Percentiles rank a stretch among this genome's conserved stretches.
Evolutionary conservation across 2,888 invertebrate genomes (phyloP).

Genomic region (Digitonthophagus gazella): DNA sequence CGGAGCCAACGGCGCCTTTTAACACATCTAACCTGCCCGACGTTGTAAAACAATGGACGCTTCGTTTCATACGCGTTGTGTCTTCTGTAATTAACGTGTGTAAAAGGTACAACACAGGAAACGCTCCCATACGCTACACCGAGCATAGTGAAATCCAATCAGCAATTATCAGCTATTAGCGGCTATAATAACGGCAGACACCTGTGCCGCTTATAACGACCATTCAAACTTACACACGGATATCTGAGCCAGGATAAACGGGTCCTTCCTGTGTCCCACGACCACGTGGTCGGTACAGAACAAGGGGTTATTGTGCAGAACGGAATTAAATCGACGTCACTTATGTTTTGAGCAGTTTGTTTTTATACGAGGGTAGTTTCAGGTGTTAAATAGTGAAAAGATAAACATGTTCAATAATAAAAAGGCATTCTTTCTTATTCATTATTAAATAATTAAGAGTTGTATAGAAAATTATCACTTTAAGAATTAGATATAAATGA

Average conservation of each 20-base stretch:
- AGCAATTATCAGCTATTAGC: conserved; percentile 33
- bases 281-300: conserved; percentile 16
- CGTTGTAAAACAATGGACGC: not conserved
- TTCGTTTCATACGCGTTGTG: not conserved
- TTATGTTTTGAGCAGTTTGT: not conserved
- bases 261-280: conserved; percentile 26
- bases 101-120: not conserved
- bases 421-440: too few relatives aligned
- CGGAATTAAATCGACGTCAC: not conserved
- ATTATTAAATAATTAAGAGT: too few relatives aligned
- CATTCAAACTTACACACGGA: conserved; percentile 25
- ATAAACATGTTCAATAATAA: too few relatives aligned
- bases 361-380: not conserved
- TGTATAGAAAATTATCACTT: too few relatives aligned
- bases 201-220: conserved; percentile 30
- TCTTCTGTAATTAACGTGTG: not conserved
- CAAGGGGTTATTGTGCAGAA: conserved; percentile 1
- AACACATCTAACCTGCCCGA: not conserved
- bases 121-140: conserved; percentile 24
- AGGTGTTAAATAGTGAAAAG: not conserved
- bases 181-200: conserved; percentile 33
- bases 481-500: too few relatives aligned
- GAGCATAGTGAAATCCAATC: conserved; percentile 30
- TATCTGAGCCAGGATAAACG: conserved; percentile 25
- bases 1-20: not conserved